Evolutionary conservation across 2,113 vertebrate genomes (phyloP), one percentile per base, ranked within the genome.

Genomic region (Barnardius zonarius): DNA sequence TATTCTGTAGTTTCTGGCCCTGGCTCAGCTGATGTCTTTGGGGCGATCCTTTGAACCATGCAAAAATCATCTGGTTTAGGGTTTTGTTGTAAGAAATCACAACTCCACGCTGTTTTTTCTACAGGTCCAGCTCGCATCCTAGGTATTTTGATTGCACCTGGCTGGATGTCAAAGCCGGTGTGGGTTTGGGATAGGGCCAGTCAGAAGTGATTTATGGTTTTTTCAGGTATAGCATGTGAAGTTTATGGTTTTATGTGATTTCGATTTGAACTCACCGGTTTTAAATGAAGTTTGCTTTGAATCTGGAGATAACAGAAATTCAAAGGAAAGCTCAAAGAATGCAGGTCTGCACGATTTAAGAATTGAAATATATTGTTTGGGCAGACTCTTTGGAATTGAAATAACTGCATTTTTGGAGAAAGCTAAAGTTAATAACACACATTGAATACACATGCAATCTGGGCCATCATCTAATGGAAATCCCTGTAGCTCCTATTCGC

Each of bases 201-300:
- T 92, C 91, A 91, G 91, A 93, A 46, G 41, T 87, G 92, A 93
- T 94, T 95, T 96, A 93, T 86, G 62, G 28, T 89, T 91, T 96
- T 91, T 89, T 93, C 73, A 93, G 91, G 54, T 93, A 73, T 70
- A 73, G 74, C 67, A 76, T 89, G 92, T 95, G 95, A 97, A 93
- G 86, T 91, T 95, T 88, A 85, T 85, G 52, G 92, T 37, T 96
- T 87, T 89, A 68, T 91, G 86, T 95, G 96, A 97, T 95, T 96
- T 94, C 92, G 77, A 94, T 97, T 96, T 96, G 92, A 94, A 83
- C 86, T 95, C 83, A 57, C 75, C 1, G 1, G 84, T 94, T 95
- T 96, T 94, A 93, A 95, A 96, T 95, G 93, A 96, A 93, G 86
- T 69, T 96, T 92, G 69, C 95, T 97, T 96, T 97, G 86, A 96